Evolutionary conservation across 1,140 invertebrate genomes (phyloP), one percentile per base, ranked within the genome.

Genomic region (Contarinia nasturtii): DNA sequence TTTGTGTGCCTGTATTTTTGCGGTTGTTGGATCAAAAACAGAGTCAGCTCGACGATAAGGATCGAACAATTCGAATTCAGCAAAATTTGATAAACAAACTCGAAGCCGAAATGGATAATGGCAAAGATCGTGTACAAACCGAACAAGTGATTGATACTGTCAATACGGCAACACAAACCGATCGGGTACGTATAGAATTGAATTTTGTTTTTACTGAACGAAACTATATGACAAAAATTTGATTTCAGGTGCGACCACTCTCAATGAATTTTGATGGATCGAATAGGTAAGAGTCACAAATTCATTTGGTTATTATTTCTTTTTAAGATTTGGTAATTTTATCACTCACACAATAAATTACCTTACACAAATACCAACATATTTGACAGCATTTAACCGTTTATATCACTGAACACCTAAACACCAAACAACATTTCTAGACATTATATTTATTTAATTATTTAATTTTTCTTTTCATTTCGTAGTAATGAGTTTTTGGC

Each of bases 161-260:
- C 50, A 80, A 81, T 60, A 75, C 76, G 47, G 74, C 79, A 46
- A 82, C 79, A 38, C 80, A 82, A 61, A 82, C 80, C 15, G 79
- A 82, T 58, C 74, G 76, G 67, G 77, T 80, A 67, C 55, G 36
- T 38, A 3, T 5, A 12, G 12, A 38, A 7, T 43, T 45, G 37
- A 45, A 33, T 15, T 45, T 48, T 38, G n/a, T n/a, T n/a, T n/a
- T n/a, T n/a, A n/a, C n/a, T n/a, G n/a, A n/a, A n/a, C n/a, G n/a
- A n/a, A n/a, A 50, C 19, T 45, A 41, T 37, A 42, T 43, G 27
- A 43, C 19, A 27, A 34, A 53, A 43, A 52, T 51, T 48, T 58
- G 53, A 18, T 55, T 62, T 51, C 59, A 79, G 76, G 67, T 73
- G 58, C 70, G 76, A 56, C 77, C 76, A 54, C 65, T 77, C 52